A percentile compares a stretch with the other conserved stretches of the same genome.
These are phyloP conservation scores for Bos indicus DNA, from an alignment of 2,113 vertebrate species.

Conservation along the genomic window DNA sequence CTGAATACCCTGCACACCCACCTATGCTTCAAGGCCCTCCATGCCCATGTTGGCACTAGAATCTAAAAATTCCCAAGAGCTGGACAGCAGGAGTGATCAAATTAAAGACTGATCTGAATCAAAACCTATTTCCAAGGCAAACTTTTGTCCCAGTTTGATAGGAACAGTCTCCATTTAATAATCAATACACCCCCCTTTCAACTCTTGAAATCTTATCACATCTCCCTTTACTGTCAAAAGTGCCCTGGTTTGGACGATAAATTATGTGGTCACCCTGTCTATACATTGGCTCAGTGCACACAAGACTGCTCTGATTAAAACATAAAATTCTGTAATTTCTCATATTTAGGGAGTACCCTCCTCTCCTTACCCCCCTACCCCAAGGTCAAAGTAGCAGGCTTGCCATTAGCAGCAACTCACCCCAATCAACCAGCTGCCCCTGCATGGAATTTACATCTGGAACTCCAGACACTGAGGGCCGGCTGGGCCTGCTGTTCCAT, in stretches of 20 bases:
- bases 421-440: conserved; percentile 6
- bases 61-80: background rate
- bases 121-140: background rate
- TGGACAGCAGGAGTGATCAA: background rate
- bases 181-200: background rate
- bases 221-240: background rate
- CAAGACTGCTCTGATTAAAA: background rate
- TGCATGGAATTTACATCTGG: conserved; percentile 50
- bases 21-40: background rate
- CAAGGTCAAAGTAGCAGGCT: background rate
- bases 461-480: background rate
- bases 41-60: background rate
- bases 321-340: background rate
- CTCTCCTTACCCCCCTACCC: rapidly evolving
- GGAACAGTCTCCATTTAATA: background rate
- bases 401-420: background rate
- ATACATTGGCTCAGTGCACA: background rate
- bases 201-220: background rate
- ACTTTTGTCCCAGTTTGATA: background rate
- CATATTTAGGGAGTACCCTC: background rate
- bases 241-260: background rate
- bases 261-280: background rate
- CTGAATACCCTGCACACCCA: background rate
- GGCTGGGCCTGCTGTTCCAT: conserved; percentile 16
- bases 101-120: background rate